A percentile compares a stretch with the other conserved stretches of the same genome.
These are phyloP conservation scores for Dasyornis broadbenti DNA, from an alignment of 2,113 vertebrate genomes.

Conservation along the genomic window DNA sequence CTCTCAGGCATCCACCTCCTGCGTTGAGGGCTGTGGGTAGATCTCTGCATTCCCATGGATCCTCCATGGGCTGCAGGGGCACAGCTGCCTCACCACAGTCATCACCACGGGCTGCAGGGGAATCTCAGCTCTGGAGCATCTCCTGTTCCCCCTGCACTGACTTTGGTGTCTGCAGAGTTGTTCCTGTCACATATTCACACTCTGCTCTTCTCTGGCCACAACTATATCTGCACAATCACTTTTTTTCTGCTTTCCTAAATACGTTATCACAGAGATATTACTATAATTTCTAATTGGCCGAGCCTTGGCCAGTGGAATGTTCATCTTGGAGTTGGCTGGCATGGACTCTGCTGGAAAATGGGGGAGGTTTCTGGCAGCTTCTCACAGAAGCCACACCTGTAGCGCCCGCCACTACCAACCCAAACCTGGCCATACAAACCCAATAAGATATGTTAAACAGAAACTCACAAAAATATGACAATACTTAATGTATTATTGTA, in stretches of 20 bases:
- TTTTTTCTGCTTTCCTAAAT: not conserved
- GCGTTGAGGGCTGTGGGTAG: not conserved
- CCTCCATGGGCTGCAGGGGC: not conserved
- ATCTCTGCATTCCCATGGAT: not conserved
- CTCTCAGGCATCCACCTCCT: not conserved
- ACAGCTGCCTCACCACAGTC: not conserved
- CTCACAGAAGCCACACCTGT: not conserved
- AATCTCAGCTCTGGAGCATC: not conserved
- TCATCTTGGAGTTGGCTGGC: not conserved
- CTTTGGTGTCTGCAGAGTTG: not conserved
- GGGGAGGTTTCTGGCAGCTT: not conserved
- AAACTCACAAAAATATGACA: not conserved
- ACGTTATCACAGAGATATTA: not conserved
- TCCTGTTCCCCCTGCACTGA: not conserved
- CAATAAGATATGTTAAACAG: not conserved
- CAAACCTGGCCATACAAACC: not conserved
- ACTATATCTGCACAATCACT: not conserved
- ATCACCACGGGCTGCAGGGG: not conserved
- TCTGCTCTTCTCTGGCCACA: rapidly evolving
- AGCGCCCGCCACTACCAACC: not conserved
- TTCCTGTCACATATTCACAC: not conserved
- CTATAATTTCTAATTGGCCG: no score
- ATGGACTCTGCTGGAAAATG: not conserved
- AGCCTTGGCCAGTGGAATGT: not conserved
- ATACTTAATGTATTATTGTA: not conserved